phyloP scores from a whole-genome alignment of 2,113 vertebrate genomes.

The Malurus elegans region DNA sequence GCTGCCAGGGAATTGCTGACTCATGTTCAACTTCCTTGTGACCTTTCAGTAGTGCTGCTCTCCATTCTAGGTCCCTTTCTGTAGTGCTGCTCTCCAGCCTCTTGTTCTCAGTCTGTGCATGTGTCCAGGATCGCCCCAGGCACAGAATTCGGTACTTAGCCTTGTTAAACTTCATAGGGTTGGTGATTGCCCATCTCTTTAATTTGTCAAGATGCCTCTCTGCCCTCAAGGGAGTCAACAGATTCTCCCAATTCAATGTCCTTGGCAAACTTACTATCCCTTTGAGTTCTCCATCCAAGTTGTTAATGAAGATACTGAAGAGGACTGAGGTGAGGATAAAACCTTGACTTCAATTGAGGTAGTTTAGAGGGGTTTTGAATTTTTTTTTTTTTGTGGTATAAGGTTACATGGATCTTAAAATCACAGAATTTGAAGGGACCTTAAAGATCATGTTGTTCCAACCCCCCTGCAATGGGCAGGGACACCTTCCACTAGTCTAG shows the following conservation, averaged over 20 bases:
- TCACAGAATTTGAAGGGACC: neutral
- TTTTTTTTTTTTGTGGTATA: neutral
- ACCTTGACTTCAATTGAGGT: neutral
- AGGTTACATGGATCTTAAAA: neutral
- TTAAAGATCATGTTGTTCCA: neutral
- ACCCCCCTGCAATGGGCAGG: rapidly evolving
- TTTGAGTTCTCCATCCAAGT: neutral
- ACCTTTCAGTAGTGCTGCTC: neutral
- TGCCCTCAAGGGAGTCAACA: neutral
- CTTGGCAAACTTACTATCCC: neutral
- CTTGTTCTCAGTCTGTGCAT: neutral
- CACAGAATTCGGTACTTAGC: neutral
- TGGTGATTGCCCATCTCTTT: neutral
- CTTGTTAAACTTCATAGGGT: neutral
- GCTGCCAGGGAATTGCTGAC: neutral
- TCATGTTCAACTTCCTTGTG: neutral
- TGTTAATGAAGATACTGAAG: neutral
- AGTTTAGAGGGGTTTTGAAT: neutral
- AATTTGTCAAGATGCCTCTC: neutral
- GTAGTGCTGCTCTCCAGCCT: neutral
- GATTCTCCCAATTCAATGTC: neutral
- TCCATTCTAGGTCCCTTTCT: neutral
- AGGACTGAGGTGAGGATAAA: neutral
- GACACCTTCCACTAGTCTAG: neutral
- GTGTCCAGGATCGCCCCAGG: neutral